Percentiles rank a stretch among this genome's conserved stretches.
Evolutionary conservation across 64 coral and sea anemone genomes (phyloP).

Genomic region (Trachythela sp.): DNA sequence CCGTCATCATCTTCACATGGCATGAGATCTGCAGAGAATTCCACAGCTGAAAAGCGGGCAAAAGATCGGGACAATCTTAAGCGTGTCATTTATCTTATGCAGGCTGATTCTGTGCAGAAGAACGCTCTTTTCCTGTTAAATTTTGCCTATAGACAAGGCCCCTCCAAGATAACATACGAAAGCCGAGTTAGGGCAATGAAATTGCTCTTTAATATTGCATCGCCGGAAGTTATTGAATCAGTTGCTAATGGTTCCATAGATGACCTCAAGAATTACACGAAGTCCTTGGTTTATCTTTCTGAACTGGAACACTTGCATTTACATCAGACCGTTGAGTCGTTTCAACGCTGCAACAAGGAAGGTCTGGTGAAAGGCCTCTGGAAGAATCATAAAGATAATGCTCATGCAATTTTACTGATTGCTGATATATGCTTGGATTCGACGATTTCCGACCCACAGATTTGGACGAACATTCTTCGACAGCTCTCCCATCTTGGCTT

Average conservation of each 20-base stretch:
- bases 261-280: conserved; percentile 74
- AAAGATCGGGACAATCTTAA: conserved; percentile 5
- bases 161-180: conserved; percentile 9
- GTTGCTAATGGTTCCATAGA: neutral
- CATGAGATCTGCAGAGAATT: neutral
- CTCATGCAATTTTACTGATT: conserved; percentile 71
- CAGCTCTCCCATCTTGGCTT: conserved; percentile 71
- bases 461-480: conserved; percentile 90
- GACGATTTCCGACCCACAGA: conserved; percentile 77
- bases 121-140: neutral
- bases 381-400: conserved; percentile 76
- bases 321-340: conserved; percentile 67
- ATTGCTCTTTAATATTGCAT: neutral
- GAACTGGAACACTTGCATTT: conserved; percentile 86
- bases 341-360: conserved; percentile 97
- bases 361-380: conserved; percentile 88
- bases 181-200: neutral
- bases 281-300: conserved; percentile 68
- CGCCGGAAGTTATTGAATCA: neutral
- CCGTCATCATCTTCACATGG: neutral
- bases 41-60: neutral
- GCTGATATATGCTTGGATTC: conserved; percentile 91
- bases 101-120: neutral
- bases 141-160: neutral
- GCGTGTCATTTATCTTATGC: neutral